phyloP scores from a whole-genome alignment of 2,113 vertebrate genomes.

The Peromyscus californicus region DNA sequence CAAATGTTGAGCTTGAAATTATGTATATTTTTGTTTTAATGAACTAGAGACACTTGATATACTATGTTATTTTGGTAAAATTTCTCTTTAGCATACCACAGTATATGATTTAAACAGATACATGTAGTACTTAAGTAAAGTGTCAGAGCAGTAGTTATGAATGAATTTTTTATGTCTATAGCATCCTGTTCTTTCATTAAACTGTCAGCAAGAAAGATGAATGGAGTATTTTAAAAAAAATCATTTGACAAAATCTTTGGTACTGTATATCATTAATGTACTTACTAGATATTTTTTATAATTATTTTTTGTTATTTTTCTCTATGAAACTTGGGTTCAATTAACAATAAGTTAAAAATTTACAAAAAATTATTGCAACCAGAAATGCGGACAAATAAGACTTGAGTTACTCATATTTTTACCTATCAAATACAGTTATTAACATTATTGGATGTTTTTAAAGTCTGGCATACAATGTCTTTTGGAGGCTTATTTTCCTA shows the following conservation, averaged over 20 bases:
- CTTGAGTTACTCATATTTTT: conserved; percentile 41
- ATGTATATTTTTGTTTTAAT: conserved; percentile 23
- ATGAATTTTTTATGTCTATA: background rate
- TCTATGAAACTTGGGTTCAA: conserved; percentile 49
- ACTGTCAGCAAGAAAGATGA: background rate
- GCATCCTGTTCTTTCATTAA: background rate
- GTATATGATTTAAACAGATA: background rate
- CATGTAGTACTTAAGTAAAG: background rate
- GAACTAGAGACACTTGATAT: background rate
- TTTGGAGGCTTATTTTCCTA: conserved; percentile 52
- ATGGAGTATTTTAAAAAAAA: background rate
- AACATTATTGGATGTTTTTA: conserved; percentile 6
- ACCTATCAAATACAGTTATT: background rate
- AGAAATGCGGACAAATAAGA: conserved; percentile 25
- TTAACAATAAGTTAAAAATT: conserved; percentile 43
- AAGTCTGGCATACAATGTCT: background rate
- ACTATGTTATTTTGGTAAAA: conserved; percentile 20
- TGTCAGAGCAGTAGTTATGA: background rate
- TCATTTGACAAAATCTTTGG: background rate
- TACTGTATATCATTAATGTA: background rate
- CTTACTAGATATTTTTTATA: conserved; percentile 43
- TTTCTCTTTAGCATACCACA: conserved; percentile 5
- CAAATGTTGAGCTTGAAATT: conserved; percentile 46
- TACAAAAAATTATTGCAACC: background rate
- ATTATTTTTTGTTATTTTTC: conserved; percentile 18